A percentile compares a stretch with the other conserved stretches of the same genome.
phyloP scores from a whole-genome alignment of 2,113 vertebrate species.

The Oxyura jamaicensis region DNA sequence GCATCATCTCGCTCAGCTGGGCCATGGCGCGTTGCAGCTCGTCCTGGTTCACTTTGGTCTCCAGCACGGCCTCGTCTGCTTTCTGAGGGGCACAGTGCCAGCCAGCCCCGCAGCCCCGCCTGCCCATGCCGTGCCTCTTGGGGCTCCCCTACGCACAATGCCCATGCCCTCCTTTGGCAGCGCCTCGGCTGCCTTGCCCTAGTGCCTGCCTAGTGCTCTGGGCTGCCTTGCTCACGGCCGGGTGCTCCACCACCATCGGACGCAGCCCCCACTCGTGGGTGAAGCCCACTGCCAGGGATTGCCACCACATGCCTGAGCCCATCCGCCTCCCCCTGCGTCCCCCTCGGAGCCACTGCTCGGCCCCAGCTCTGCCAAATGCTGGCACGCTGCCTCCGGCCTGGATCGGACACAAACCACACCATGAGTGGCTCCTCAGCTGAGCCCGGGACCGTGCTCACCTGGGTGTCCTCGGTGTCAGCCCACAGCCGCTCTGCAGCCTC shows the following conservation, averaged over 20 bases:
- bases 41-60: conserved; percentile 41
- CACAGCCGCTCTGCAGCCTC: not conserved
- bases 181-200: not conserved
- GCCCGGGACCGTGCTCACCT: not conserved
- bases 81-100: conserved; percentile 49
- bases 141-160: conserved; percentile 10
- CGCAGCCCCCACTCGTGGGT: not conserved
- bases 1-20: conserved; percentile 63
- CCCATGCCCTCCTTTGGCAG: conserved; percentile 41
- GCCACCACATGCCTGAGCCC: not conserved
- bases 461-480: not conserved
- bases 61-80: conserved; percentile 49
- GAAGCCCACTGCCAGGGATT: not conserved
- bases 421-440: not conserved
- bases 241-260: not conserved
- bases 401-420: not conserved
- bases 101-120: not conserved
- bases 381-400: fast-evolving
- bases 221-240: conserved; percentile 56
- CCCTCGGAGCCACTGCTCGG: fast-evolving
- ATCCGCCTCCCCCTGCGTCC: not conserved
- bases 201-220: not conserved
- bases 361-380: not conserved
- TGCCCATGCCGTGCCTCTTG: not conserved
- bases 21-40: conserved; percentile 46